These are phyloP conservation scores for Rutpela maculata DNA, from an alignment of 2,888 invertebrate species.

Conservation along the genomic window DNA sequence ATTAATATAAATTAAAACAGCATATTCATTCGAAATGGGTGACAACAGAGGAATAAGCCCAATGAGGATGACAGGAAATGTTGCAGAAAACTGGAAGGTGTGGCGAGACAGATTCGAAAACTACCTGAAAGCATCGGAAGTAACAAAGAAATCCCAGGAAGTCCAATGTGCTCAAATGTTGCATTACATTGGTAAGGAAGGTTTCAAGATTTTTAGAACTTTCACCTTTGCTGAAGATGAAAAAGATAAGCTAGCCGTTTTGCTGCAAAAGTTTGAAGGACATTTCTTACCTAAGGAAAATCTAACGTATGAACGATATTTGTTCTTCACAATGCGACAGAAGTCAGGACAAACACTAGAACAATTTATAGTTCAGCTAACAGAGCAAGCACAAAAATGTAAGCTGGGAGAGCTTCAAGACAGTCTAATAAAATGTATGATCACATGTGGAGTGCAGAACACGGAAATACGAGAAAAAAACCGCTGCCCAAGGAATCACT, in stretches of 20 bases:
- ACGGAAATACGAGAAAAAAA: conserved; percentile 31
- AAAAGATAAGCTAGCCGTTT: conserved; percentile 42
- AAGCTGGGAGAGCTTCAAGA: conserved; percentile 15
- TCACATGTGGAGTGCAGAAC: conserved; percentile 29
- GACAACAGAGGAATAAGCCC: too few species aligned
- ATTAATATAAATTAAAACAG: too few species aligned
- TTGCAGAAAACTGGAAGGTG: too few species aligned
- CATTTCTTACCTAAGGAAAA: conserved; percentile 56
- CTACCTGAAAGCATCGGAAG: conserved; percentile 51
- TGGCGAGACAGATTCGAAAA: conserved; percentile 44
- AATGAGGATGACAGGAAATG: too few species aligned
- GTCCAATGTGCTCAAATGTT: conserved; percentile 58
- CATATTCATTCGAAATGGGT: too few species aligned
- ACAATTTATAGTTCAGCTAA: conserved; percentile 27
- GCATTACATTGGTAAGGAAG: conserved; percentile 59
- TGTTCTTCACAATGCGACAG: conserved; percentile 49
- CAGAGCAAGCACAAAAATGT: conserved; percentile 21
- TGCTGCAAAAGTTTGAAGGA: conserved; percentile 54
- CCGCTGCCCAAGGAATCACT: too few species aligned
- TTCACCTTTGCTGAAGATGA: conserved; percentile 50
- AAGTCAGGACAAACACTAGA: conserved; percentile 20
- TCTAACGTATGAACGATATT: conserved; percentile 51
- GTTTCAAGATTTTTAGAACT: conserved; percentile 53
- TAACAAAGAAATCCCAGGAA: conserved; percentile 53
- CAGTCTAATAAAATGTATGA: conserved; percentile 34